Evolutionary conservation across 2,888 invertebrate genomes (phyloP).

Genomic region (Chirona hameri): DNA sequence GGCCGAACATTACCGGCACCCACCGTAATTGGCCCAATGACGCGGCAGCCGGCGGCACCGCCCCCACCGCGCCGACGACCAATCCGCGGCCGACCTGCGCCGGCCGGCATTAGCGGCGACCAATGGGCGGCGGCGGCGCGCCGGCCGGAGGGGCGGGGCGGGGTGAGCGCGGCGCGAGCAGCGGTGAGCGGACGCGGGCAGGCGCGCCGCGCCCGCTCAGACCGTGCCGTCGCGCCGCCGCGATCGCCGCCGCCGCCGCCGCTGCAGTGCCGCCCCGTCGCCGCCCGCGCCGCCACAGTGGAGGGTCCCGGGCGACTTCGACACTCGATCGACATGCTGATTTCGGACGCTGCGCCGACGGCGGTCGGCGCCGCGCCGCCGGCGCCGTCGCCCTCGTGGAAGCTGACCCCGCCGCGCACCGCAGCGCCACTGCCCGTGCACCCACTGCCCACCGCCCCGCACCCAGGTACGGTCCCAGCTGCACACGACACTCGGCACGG

Average conservation of each 20-base stretch:
- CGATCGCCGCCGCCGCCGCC: not conserved
- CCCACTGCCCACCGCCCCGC: not conserved
- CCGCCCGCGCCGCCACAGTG: not conserved
- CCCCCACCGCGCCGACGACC: not conserved
- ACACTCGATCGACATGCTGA: constrained; percentile 30
- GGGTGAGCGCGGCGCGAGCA: constrained; percentile 23
- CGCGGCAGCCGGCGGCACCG: not conserved
- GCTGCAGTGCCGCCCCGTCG: not conserved
- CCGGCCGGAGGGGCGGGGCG: constrained; percentile 8
- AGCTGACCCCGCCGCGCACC: not conserved
- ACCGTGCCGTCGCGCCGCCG: not conserved
- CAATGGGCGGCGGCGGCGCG: not conserved
- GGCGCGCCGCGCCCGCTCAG: constrained; percentile 7
- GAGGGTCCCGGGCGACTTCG: not conserved
- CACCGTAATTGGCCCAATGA: constrained; percentile 9
- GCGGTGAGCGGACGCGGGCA: not conserved
- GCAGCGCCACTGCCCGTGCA: not conserved
- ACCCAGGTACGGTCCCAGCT: not conserved
- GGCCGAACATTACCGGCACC: not conserved
- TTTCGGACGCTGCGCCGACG: constrained; percentile 12
- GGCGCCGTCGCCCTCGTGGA: not conserved
- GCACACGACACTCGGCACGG: no score
- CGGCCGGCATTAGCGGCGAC: not conserved
- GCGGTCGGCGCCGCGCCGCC: constrained; percentile 12
- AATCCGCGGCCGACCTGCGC: not conserved